These are phyloP conservation scores for Phrynocephalus versicolor DNA, from an alignment of 2,113 vertebrate genomes.

Conservation along the genomic window DNA sequence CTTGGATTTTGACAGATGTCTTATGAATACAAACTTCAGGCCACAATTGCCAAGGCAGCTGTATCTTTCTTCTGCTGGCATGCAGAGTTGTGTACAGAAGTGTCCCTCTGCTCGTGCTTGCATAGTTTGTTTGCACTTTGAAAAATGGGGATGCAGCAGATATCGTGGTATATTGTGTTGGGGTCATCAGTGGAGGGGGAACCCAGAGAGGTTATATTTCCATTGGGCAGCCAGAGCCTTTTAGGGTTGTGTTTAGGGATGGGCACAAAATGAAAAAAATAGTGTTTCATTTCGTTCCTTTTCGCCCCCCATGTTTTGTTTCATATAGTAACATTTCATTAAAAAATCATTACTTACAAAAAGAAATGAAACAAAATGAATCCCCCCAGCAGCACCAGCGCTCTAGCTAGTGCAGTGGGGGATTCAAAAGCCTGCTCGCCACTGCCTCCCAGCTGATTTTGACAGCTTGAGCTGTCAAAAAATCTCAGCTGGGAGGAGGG, in stretches of 20 bases:
- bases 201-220: neutral
- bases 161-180: neutral
- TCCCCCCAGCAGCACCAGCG: too few relatives aligned
- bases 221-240: neutral
- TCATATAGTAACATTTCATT: too few relatives aligned
- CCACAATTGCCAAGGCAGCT: conserved; percentile 31
- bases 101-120: neutral
- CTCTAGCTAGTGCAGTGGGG: too few relatives aligned
- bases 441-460: too few relatives aligned
- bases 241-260: neutral
- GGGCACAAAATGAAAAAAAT: too few relatives aligned
- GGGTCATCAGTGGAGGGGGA: neutral
- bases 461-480: too few relatives aligned
- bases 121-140: neutral
- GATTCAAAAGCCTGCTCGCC: too few relatives aligned
- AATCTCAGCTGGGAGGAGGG: too few relatives aligned
- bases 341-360: too few relatives aligned
- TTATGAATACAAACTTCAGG: conserved; percentile 37
- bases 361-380: too few relatives aligned
- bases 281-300: too few relatives aligned
- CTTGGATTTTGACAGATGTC: conserved; percentile 38
- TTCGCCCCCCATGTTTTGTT: too few relatives aligned
- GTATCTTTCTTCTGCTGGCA: conserved; percentile 22
- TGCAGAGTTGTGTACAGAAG: neutral
- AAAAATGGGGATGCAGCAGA: neutral